A percentile compares a stretch with the other conserved stretches of the same genome.
Evolutionary conservation across 2,888 invertebrate species (phyloP).

Genomic region (Agelastica alni): DNA sequence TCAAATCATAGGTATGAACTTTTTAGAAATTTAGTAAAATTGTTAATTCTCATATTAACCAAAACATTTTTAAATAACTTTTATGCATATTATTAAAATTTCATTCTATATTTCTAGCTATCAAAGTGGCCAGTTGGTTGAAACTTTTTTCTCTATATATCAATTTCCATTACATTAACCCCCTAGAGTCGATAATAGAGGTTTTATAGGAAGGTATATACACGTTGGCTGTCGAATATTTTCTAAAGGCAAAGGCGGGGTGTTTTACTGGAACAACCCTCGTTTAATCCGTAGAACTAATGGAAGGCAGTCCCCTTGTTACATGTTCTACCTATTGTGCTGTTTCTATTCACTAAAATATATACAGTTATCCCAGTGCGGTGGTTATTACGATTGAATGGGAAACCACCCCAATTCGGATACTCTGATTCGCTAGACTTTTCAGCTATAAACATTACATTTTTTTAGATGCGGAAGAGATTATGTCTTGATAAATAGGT

Average conservation of each 20-base stretch:
- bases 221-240: slow-evolving; percentile 33
- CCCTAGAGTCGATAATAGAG: slow-evolving; percentile 35
- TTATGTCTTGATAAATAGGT: slow-evolving; percentile 28
- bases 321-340: slow-evolving; percentile 53
- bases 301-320: slow-evolving; percentile 51
- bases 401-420: slow-evolving; percentile 35
- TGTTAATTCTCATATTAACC: no score
- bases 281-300: slow-evolving; percentile 50
- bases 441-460: slow-evolving; percentile 31
- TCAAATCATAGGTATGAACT: no score
- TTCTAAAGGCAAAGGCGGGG: slow-evolving; percentile 40
- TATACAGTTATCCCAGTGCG: slow-evolving; percentile 53
- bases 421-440: slow-evolving; percentile 26
- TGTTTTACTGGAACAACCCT: slow-evolving; percentile 44
- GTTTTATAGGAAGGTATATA: slow-evolving; percentile 43
- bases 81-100: no score
- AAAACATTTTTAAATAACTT: no score
- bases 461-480: slow-evolving; percentile 34
- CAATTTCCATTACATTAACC: slow-evolving; percentile 37
- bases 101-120: no score
- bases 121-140: slow-evolving; percentile 6
- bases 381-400: slow-evolving; percentile 46
- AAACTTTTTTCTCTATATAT: slow-evolving; percentile 15
- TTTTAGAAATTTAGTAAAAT: no score
- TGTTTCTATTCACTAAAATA: slow-evolving; percentile 55